Base-by-base conservation (phyloP, 2,113 vertebrate species). In the Leucosticte australis region DNA sequence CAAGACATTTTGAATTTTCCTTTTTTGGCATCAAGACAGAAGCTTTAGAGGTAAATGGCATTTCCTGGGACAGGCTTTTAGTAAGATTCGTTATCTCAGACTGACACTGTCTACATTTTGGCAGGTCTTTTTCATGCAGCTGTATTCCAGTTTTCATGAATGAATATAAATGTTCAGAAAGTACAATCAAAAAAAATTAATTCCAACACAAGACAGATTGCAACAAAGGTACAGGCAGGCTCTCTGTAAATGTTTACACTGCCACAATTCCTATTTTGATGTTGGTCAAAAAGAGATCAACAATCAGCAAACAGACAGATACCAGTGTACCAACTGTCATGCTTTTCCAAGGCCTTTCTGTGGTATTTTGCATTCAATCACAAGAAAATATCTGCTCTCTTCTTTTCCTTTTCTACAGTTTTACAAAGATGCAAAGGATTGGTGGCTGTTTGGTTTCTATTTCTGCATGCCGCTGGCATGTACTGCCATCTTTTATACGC, bases 381-480 rank as follows among this genome's bases (percentile, higher is more conserved):
- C 22, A 9, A 12, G 24, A 52, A n/a, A 56, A 71, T 23, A 27
- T 33, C 8, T 56, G 57, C 47, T 87, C 53, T 69, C 83, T 64
- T 89, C 88, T 86, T 90, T 68, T 47, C 23, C 52, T 75, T 71
- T 22, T 35, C 56, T 89, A 16, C 91, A 99, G 99, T 98, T 98
- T 89, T 99, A 99, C 84, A 97, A 73, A 71, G 41, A 98, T 1
- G 98, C 94, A 35, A 99, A 99, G 96, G 99, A 99, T 92, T 99
- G 99, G 99, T 99, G 99, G 99, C 96, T 99, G 42, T 99, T 99
- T 46, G 99, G 98, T 44, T 99, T 99, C 97, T 99, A 99, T 95
- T 99, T 99, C 94, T 99, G 99, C 68, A 98, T 99, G 75, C 99
- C 99, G 1, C 96, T 99, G 92, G 97, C 97, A 24, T 99, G 99